These are phyloP conservation scores for Ceraclea dissimilis DNA, from an alignment of 2,888 invertebrate genomes.

Conservation along the genomic window DNA sequence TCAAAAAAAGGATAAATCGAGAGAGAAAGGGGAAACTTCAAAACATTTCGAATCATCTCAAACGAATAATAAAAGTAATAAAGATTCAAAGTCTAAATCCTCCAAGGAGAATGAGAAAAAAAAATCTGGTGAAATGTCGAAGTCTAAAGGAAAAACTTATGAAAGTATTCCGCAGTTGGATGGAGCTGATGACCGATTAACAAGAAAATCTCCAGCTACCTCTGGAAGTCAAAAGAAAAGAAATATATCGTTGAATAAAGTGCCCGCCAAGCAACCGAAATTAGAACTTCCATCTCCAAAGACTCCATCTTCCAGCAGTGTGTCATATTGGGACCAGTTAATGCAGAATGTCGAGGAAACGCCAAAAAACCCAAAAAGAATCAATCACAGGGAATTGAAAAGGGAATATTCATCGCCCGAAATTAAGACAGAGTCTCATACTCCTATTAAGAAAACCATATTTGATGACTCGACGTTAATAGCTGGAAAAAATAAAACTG, in stretches of 20 bases:
- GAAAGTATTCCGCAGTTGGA: constrained; percentile 47
- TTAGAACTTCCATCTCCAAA: constrained; percentile 26
- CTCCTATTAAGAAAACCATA: not conserved
- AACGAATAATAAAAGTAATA: constrained; percentile 1
- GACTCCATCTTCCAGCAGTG: constrained; percentile 6
- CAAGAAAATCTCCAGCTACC: not conserved
- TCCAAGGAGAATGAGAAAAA: not conserved
- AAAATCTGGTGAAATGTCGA: not conserved
- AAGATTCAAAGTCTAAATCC: constrained; percentile 1
- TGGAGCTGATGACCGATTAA: constrained; percentile 42
- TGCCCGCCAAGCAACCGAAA: constrained; percentile 26
- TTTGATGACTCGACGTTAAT: constrained; percentile 16
- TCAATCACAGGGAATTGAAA: constrained; percentile 36
- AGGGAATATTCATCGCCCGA: not conserved
- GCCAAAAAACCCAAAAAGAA: not conserved
- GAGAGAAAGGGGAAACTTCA: constrained; percentile 30
- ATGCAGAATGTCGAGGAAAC: constrained; percentile 14
- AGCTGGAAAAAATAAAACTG: constrained; percentile 3
- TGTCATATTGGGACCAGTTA: constrained; percentile 24
- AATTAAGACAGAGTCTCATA: constrained; percentile 3
- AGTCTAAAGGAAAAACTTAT: not conserved
- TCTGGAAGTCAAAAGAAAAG: constrained; percentile 25
- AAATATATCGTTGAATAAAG: constrained; percentile 21
- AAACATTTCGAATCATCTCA: constrained; percentile 16
- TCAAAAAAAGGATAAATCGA: constrained; percentile 22